A percentile compares a stretch with the other conserved stretches of the same genome.
phyloP scores from a whole-genome alignment of 2,113 vertebrate species.

The Cyanoramphus novaezelandiae region DNA sequence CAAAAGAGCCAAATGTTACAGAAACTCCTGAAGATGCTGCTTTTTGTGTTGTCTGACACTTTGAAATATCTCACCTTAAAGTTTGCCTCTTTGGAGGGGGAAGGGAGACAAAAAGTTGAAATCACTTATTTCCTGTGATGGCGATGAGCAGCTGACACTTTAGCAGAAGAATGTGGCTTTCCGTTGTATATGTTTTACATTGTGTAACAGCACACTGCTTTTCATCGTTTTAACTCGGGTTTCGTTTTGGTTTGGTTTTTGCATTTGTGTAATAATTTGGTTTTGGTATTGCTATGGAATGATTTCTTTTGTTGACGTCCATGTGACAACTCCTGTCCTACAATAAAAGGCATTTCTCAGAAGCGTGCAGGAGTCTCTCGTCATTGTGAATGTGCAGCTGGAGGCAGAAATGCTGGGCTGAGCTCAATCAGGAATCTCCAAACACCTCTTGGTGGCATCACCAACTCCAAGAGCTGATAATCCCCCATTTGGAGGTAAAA shows the following conservation, averaged over 20 bases:
- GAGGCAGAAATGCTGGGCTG: not conserved
- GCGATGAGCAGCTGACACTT: not conserved
- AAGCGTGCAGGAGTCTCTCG: not conserved
- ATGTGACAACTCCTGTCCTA: not conserved
- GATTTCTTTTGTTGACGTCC: not conserved
- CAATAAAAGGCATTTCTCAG: slow-evolving; percentile 52
- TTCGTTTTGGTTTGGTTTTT: not conserved
- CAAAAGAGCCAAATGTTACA: not conserved
- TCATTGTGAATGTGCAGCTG: not conserved
- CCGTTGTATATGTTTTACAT: not conserved
- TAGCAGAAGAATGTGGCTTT: not conserved
- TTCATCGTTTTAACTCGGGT: slow-evolving; percentile 10
- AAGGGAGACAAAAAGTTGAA: not conserved
- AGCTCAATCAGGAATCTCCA: not conserved
- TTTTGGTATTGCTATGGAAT: not conserved
- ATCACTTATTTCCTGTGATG: not conserved
- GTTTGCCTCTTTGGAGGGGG: not conserved
- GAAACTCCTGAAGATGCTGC: not conserved
- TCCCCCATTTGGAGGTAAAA: not conserved
- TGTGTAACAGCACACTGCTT: not conserved
- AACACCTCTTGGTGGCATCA: not conserved
- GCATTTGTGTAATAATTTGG: not conserved
- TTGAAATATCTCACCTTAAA: not conserved
- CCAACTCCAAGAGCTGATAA: not conserved
- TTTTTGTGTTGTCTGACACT: not conserved